Evolutionary conservation across 2,888 invertebrate species (phyloP), one percentile per base, ranked within the genome.

Genomic region (Ctena decussata): DNA sequence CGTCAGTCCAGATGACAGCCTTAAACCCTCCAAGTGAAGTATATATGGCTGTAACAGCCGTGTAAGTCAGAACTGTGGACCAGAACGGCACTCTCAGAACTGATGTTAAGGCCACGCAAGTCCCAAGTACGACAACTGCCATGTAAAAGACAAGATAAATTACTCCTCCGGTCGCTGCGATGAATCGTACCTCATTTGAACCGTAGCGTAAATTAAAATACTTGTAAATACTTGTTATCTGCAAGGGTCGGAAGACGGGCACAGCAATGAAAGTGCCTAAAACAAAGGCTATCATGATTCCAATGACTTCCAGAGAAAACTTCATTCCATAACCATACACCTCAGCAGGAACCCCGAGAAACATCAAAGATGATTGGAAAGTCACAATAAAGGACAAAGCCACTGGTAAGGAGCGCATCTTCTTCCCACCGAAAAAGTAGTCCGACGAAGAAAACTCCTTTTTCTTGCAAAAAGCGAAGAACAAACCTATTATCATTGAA

Each of bases 361-460:
- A 73, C n/a, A 85, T n/a, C n/a, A 85, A 44, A 30, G 85, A 85
- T 11, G 85, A 85, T 41, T 85, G 85, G 21, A 82, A 85, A 6
- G 82, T 82, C 24, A 85, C 85, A 18, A 85, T 53, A 44, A 85
- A 82, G 8, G 85, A 85, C 21, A 85, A 49, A 0, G 82, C 82
- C 15, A 80, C 82, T 0, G 85, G 82, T n/a, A 78, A 21, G 0
- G 77, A 69, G 18, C 37, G 57, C 15, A 65, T 72, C 5, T 76
- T 46, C 57, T 79, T 46, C 6, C 74, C 70, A 27, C 76, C 85
- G 18, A 85, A 65, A 41, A 85, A 85, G 75, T 82, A 85, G 37
- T 81, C 78, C n/a, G 46, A 2, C 1, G 72, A 72, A 1, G 72
- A 44, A 44, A 30, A 44, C 5, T 72, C 44, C 21, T 44, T 72